A percentile compares a stretch with the other conserved stretches of the same genome.
Evolutionary conservation across 2,888 invertebrate genomes (phyloP).

Genomic region (Cheilosia grossa): DNA sequence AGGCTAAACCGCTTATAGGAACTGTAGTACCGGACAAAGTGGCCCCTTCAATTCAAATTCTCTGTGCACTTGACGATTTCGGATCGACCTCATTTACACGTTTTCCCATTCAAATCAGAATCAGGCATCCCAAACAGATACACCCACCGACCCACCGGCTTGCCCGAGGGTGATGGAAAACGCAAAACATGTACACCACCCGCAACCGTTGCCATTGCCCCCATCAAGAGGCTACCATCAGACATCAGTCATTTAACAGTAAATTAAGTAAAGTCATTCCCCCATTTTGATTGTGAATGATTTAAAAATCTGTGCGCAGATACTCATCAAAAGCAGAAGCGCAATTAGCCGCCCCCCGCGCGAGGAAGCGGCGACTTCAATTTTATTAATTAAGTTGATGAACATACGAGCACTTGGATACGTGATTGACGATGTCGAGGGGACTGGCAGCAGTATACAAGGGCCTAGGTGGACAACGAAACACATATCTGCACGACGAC

Average conservation of each 20-base stretch:
- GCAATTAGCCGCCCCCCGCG: background rate
- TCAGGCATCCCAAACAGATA: slow-evolving; percentile 25
- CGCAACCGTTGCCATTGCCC: background rate
- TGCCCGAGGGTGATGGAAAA: background rate
- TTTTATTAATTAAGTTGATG: slow-evolving; percentile 68
- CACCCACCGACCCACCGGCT: background rate
- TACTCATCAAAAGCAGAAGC: slow-evolving; percentile 22
- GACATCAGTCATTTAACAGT: slow-evolving; percentile 66
- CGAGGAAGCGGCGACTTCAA: slow-evolving; percentile 61
- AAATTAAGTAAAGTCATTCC: slow-evolving; percentile 59
- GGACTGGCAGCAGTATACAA: slow-evolving; percentile 8
- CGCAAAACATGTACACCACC: background rate
- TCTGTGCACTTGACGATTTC: slow-evolving; percentile 33
- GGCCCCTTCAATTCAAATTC: slow-evolving; percentile 46
- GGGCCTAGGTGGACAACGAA: slow-evolving; percentile 34
- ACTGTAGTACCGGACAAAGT: slow-evolving; percentile 5
- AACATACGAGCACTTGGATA: slow-evolving; percentile 20
- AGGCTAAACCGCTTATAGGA: slow-evolving; percentile 14
- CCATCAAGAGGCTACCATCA: background rate
- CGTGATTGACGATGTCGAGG: background rate
- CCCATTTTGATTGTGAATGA: slow-evolving; percentile 55
- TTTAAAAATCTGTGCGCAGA: slow-evolving; percentile 51
- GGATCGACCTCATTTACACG: slow-evolving; percentile 53
- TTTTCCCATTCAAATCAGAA: slow-evolving; percentile 47
- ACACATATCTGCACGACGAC: background rate